Base-by-base conservation (phyloP, 2,797 vertebrate species). In the Tolypeutes matacus region DNA sequence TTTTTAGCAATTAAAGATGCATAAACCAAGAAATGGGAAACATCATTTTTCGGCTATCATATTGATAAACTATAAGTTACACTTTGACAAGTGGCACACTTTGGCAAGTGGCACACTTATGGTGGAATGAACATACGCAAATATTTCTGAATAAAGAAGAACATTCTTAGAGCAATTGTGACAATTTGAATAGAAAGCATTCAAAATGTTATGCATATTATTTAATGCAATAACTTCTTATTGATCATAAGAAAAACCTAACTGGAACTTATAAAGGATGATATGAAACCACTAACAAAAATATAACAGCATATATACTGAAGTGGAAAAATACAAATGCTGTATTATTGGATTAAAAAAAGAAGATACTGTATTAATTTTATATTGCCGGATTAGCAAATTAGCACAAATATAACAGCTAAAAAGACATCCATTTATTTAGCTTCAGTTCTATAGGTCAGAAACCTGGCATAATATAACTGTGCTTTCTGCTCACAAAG, bases 21-120 rank as follows among this genome's bases (percentile, higher is more conserved):
- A 77, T 34, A 92, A 78, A 6, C 6, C 34, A 93, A 72, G 12
- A 17, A 73, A 86, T 56, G 42, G 31, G 6, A 86, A 89, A 89
- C 12, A 67, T 3, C 17, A 56, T 69, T 86, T 83, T 94, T 82
- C 25, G 83, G 7, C 82, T 46, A 34, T 64, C 34, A 92, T 7
- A 42, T 23, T 69, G 14, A 46, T 86, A 91, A 18, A 75, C 25
- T 29, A 53, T 73, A 39, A 75, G 18, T 76, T 62, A 82, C 13
- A 76, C 31, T 64, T 1, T 85, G 34, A 81, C 56, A 90, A 76
- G 9, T 73, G 56, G 29, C 46, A 46, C 46, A 9, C 46, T 46
- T 46, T 85, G 39, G 84, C 49, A 87, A 76, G 9, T 77, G 51
- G 29, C n/a, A n/a, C n/a, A n/a, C n/a, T n/a, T 46, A 93, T 85